phyloP scores from a whole-genome alignment of 1,140 invertebrate species.

The Cydia amplana region DNA sequence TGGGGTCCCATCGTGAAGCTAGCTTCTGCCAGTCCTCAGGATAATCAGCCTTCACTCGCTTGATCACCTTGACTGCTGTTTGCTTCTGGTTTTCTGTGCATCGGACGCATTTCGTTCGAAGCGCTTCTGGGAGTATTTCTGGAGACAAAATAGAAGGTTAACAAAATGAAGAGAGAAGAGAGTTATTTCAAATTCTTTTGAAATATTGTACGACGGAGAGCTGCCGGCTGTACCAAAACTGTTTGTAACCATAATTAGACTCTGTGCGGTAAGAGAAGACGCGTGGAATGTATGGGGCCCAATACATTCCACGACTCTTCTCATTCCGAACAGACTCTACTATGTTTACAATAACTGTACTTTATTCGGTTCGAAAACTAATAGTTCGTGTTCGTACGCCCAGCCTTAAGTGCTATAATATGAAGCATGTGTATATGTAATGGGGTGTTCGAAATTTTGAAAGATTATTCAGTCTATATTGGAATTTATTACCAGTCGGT shows the following conservation, averaged over 20 bases:
- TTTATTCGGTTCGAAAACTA: too few species aligned
- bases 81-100: slow-evolving; percentile 82
- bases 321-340: too few species aligned
- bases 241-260: too few species aligned
- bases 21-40: slow-evolving; percentile 81
- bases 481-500: neutral
- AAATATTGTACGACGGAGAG: neutral
- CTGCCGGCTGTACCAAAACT: too few species aligned
- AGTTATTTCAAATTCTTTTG: neutral
- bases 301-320: too few species aligned
- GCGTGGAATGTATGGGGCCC: too few species aligned
- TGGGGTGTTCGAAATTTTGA: too few species aligned
- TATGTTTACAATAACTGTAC: too few species aligned
- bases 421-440: too few species aligned
- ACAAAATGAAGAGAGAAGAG: neutral
- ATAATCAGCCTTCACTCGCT: slow-evolving; percentile 80
- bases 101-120: slow-evolving; percentile 81
- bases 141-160: slow-evolving; percentile 44
- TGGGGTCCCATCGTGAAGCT: slow-evolving; percentile 81
- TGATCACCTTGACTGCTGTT: slow-evolving; percentile 78
- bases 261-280: too few species aligned
- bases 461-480: neutral
- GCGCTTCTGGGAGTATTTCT: slow-evolving; percentile 83
- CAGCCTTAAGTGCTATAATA: too few species aligned
- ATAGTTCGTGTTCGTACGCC: too few species aligned